A percentile compares a stretch with the other conserved stretches of the same genome.
phyloP scores from a whole-genome alignment of 2,113 vertebrate genomes.

The Malurus melanocephalus region DNA sequence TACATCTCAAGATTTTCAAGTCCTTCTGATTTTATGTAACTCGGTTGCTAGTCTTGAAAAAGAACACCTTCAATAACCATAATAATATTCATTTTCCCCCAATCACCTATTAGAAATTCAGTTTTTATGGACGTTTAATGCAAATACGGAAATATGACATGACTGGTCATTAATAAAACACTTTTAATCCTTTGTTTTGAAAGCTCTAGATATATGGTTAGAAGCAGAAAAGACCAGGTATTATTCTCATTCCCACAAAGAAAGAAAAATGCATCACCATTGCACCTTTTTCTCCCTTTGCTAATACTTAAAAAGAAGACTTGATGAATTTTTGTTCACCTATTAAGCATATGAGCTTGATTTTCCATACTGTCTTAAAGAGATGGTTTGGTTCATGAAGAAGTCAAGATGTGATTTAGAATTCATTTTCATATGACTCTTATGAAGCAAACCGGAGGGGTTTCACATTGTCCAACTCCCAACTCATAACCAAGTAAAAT shows the following conservation, averaged over 20 bases:
- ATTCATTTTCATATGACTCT: background rate
- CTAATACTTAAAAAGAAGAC: background rate
- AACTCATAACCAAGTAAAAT: background rate
- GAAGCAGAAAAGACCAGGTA: background rate
- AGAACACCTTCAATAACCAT: background rate
- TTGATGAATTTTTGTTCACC: background rate
- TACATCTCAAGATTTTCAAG: background rate
- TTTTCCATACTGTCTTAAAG: background rate
- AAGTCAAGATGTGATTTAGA: background rate
- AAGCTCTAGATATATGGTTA: background rate
- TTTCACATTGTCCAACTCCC: background rate
- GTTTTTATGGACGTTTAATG: background rate
- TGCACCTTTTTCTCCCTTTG: background rate
- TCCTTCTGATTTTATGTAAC: background rate
- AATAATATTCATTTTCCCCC: background rate
- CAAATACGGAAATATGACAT: background rate
- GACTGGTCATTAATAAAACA: background rate
- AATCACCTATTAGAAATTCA: background rate
- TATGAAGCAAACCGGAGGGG: background rate
- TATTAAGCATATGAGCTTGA: background rate
- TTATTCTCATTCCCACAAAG: background rate
- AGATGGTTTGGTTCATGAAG: background rate
- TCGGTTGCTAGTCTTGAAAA: background rate
- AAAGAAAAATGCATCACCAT: background rate
- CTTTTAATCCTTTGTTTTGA: background rate